Conservation (phyloP, 2,888 invertebrate species). For the Griposia aprilina region DNA sequence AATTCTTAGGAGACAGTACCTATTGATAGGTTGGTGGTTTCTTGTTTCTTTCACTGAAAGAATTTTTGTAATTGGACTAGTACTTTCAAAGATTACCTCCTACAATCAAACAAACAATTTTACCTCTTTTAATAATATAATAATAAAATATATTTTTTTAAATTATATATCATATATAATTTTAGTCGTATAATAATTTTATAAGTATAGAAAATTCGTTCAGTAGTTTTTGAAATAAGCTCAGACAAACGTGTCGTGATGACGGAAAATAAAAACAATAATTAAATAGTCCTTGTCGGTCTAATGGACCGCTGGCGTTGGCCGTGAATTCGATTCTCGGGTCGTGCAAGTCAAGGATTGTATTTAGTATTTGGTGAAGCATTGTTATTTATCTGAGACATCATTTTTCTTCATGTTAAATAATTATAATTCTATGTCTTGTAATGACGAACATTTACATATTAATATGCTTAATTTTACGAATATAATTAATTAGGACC, state of each 20-base stretch:
- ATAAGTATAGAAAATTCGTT: neutral
- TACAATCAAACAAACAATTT: neutral
- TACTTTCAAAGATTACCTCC: neutral
- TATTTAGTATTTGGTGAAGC: slow-evolving; percentile 36
- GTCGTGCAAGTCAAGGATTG: slow-evolving; percentile 66
- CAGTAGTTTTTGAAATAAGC: neutral
- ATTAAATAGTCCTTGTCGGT: slow-evolving; percentile 65
- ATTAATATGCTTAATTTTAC: neutral
- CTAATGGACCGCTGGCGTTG: slow-evolving; percentile 61
- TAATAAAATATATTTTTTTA: too few species aligned
- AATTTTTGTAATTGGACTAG: neutral
- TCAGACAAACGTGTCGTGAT: slow-evolving; percentile 16
- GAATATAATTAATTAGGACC: neutral
- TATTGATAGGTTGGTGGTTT: neutral
- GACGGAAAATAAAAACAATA: slow-evolving; percentile 36
- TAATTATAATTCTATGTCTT: neutral
- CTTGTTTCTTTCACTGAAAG: neutral
- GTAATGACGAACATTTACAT: neutral
- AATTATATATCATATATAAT: too few species aligned
- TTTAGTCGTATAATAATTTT: neutral
- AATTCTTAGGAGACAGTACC: neutral
- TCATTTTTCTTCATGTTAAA: neutral
- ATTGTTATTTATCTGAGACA: slow-evolving; percentile 44
- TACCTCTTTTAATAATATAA: too few species aligned
- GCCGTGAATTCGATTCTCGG: slow-evolving; percentile 68